A percentile compares a stretch with the other conserved stretches of the same genome.
Evolutionary conservation across 2,888 invertebrate species (phyloP).

Genomic region (Drosophila maculinotata): DNA sequence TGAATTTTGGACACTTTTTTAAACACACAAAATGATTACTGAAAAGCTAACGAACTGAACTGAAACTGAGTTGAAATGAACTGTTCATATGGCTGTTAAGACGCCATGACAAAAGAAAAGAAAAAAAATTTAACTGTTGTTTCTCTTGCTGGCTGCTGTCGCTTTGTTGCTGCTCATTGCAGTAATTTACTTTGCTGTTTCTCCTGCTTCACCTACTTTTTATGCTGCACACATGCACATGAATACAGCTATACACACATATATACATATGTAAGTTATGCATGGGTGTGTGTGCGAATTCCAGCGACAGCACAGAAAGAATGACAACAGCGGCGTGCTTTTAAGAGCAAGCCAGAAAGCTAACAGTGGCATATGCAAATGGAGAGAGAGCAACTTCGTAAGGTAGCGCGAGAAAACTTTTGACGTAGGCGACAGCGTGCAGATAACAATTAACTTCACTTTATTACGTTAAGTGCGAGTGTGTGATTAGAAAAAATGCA

Average conservation of each 20-base stretch:
- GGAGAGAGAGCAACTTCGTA: constrained; percentile 45
- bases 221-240: constrained; percentile 59
- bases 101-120: constrained; percentile 47
- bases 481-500: constrained; percentile 34
- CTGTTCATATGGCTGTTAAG: constrained; percentile 49
- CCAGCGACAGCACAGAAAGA: constrained; percentile 60
- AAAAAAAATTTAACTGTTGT: constrained; percentile 66
- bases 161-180: constrained; percentile 61
- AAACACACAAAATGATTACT: constrained; percentile 41
- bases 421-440: constrained; percentile 60
- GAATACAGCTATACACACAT: constrained; percentile 17
- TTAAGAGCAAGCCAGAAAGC: constrained; percentile 43
- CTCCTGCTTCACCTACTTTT: constrained; percentile 66
- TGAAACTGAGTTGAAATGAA: constrained; percentile 37
- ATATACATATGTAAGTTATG: constrained; percentile 26
- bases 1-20: constrained; percentile 31
- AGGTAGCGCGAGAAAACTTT: constrained; percentile 40
- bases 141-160: constrained; percentile 43
- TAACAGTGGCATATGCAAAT: constrained; percentile 42
- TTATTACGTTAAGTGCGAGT: constrained; percentile 26
- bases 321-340: constrained; percentile 56
- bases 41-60: constrained; percentile 53
- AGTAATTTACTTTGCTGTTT: constrained; percentile 63
- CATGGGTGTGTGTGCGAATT: constrained; percentile 39
- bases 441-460: constrained; percentile 46